These are phyloP conservation scores for Actenoides hombroni DNA, from an alignment of 2,113 vertebrate genomes.

Conservation along the genomic window DNA sequence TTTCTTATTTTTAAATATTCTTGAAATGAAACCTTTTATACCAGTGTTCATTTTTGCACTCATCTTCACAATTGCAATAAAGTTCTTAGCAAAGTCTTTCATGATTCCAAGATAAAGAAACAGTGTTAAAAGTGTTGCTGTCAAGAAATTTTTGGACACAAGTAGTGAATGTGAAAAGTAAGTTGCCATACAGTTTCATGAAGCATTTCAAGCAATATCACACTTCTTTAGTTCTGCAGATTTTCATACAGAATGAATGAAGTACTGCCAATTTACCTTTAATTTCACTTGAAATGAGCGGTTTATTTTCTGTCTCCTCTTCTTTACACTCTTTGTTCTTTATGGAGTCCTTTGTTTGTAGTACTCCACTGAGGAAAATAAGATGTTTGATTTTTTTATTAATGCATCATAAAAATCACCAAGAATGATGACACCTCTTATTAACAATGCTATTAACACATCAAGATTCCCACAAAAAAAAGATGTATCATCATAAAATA, in stretches of 20 bases:
- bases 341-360: slow-evolving; percentile 70
- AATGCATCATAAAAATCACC: slow-evolving; percentile 2
- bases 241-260: not conserved
- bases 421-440: not conserved
- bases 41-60: not conserved
- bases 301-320: slow-evolving; percentile 73
- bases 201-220: not conserved
- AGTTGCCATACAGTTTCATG: not conserved
- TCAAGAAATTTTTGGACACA: not conserved
- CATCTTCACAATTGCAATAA: not conserved
- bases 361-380: slow-evolving; percentile 73
- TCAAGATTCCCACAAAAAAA: not conserved
- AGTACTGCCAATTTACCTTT: slow-evolving; percentile 74
- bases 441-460: not conserved
- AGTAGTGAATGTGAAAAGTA: not conserved
- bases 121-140: not conserved
- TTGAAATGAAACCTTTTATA: not conserved
- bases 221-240: not conserved
- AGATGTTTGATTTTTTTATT: slow-evolving; percentile 20
- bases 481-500: not conserved
- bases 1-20: not conserved
- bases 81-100: not conserved
- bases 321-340: slow-evolving; percentile 64
- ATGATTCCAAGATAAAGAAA: not conserved
- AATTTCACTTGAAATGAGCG: slow-evolving; percentile 71